phyloP scores from a whole-genome alignment of 1,140 invertebrate species.

The Panagrolaimus sp. region DNA sequence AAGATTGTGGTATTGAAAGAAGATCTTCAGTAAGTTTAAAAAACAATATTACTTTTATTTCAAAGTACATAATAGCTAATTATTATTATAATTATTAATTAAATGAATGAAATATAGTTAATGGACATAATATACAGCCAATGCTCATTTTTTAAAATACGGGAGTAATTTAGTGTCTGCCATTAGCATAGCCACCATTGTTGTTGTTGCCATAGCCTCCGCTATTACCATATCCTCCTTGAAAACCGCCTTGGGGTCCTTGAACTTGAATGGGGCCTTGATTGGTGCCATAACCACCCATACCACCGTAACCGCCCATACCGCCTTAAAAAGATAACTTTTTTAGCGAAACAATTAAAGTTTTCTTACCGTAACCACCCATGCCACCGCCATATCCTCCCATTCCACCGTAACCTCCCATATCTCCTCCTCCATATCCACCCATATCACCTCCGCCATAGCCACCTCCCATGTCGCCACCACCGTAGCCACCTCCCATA shows the following conservation, averaged over 20 bases:
- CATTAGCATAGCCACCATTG: conserved; percentile 10
- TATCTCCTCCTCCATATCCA: conserved; percentile 31
- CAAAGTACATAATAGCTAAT: background rate
- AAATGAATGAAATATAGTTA: conserved; percentile 18
- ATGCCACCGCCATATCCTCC: conserved; percentile 35
- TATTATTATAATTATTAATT: conserved; percentile 22
- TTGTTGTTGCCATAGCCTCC: background rate
- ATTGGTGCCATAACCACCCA: conserved; percentile 20
- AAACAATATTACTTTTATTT: conserved; percentile 9
- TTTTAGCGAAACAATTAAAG: conserved; percentile 5
- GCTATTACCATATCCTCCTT: conserved; percentile 20
- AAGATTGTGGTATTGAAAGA: conserved; percentile 46
- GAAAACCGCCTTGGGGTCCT: conserved; percentile 32
- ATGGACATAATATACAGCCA: conserved; percentile 5
- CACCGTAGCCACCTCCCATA: background rate
- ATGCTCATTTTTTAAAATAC: background rate
- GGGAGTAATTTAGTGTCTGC: background rate
- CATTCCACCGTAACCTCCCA: too few species aligned
- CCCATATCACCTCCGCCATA: conserved; percentile 36
- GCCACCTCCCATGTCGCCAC: conserved; percentile 13
- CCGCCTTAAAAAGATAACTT: conserved; percentile 13
- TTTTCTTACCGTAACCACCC: conserved; percentile 36
- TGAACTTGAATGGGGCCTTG: conserved; percentile 4
- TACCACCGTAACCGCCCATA: conserved; percentile 32
- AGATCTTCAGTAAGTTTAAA: conserved; percentile 43